Evolutionary conservation across 2,888 invertebrate genomes (phyloP).

Genomic region (Pocota personata): DNA sequence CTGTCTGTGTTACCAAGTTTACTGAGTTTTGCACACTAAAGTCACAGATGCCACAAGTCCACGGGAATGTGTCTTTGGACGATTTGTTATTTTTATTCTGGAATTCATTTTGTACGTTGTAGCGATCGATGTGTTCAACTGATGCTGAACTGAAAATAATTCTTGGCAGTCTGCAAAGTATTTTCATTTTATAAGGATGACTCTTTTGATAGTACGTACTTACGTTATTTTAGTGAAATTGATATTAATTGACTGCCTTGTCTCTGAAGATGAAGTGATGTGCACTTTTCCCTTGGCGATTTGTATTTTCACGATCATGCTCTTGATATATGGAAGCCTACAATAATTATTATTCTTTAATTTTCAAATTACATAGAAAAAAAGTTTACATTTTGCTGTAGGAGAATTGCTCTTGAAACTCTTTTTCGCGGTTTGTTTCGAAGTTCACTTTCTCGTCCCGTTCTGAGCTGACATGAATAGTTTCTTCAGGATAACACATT

Average conservation of each 20-base stretch:
- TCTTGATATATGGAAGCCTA: slow-evolving; percentile 65
- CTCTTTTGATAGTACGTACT: neutral
- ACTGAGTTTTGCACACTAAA: slow-evolving; percentile 75
- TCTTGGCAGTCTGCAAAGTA: slow-evolving; percentile 75
- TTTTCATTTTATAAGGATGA: neutral
- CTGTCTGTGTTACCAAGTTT: slow-evolving; percentile 77
- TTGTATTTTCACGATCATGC: slow-evolving; percentile 75
- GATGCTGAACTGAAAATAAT: slow-evolving; percentile 77
- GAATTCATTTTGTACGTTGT: slow-evolving; percentile 76
- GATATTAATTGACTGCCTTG: slow-evolving; percentile 68
- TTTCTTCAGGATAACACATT: slow-evolving; percentile 80
- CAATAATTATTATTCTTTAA: neutral
- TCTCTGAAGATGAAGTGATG: slow-evolving; percentile 71
- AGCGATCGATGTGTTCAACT: slow-evolving; percentile 77
- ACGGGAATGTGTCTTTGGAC: slow-evolving; percentile 77
- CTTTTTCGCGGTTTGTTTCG: slow-evolving; percentile 36
- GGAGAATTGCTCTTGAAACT: slow-evolving; percentile 26
- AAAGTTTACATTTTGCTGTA: slow-evolving; percentile 45
- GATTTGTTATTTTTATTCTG: slow-evolving; percentile 17
- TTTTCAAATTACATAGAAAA: neutral
- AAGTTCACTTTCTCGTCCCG: slow-evolving; percentile 78
- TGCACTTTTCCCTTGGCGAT: slow-evolving; percentile 69
- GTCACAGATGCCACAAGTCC: slow-evolving; percentile 77
- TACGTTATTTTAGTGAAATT: slow-evolving; percentile 55
- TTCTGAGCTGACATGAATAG: slow-evolving; percentile 82